Base-by-base conservation (phyloP, 2,888 invertebrate genomes). In the Phoenoteleia sp. region DNA sequence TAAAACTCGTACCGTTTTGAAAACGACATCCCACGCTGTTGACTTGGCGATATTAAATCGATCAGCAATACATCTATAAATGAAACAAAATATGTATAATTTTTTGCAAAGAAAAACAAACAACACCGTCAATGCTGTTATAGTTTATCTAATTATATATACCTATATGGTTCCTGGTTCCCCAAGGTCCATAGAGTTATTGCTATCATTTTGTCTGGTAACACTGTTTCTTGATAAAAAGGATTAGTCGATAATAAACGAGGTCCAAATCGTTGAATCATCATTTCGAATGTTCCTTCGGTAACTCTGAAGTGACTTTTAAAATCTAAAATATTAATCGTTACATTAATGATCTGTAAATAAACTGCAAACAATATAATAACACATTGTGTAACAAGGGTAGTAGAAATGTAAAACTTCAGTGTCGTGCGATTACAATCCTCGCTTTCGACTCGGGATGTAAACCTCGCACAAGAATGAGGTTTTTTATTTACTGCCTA, bases 151-250 rank as follows among this genome's bases (percentile, higher is more conserved):
- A 7, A 7, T 33, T 33, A 7, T 33, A 7, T 11, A 33, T 47
- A 62, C 62, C 62, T 62, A 42, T 25, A 62, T 25, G 62, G 42
- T 62, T 62, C 62, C 25, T 45, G 62, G 45, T 62, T 62, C 3
- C 11, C 42, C 4, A 62, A n/a, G 2, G 45, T 42, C 62, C 62
- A 64, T 27, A 64, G 15, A 15, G 27, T 45, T 23, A 64, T 15
- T 15, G 64, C 64, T n/a, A 64, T 25, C 45, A 45, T 42, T 64
- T 64, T 64, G 19, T 64, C 64, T 3, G 64, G 64, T 17, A 45
- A 42, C 11, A 62, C 39, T 11, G n/a, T 19, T 6, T 27, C 11
- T 11, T 33, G 29, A 39, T 60, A 21, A 39, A 42, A 64, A 4
- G 42, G 45, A 15, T 64, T 64, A 11, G 2, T 25, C 7, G 42